Evolutionary conservation across 2,888 invertebrate genomes (phyloP).

Genomic region (Eupithecia dodoneata): DNA sequence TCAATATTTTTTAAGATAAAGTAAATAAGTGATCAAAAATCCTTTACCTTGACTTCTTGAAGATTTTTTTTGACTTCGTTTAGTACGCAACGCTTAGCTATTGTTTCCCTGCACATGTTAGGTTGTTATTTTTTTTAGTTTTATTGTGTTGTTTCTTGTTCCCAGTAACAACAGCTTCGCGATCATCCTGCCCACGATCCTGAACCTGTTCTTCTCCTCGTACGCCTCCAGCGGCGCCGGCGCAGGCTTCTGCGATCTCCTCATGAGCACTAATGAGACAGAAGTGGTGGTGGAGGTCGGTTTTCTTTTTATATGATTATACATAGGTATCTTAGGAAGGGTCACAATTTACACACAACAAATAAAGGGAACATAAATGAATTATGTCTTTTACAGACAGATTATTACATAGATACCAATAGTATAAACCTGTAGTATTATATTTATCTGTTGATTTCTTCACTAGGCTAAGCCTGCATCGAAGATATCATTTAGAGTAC

Average conservation of each 20-base stretch:
- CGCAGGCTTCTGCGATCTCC: constrained; percentile 69
- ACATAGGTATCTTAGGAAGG: too few relatives aligned
- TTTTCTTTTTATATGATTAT: not conserved
- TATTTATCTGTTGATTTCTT: too few relatives aligned
- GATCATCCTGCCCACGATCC: constrained; percentile 83
- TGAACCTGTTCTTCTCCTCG: constrained; percentile 81
- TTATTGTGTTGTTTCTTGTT: constrained; percentile 9
- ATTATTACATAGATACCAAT: too few relatives aligned
- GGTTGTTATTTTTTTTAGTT: not conserved
- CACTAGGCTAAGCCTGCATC: too few relatives aligned
- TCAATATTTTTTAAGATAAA: too few relatives aligned
- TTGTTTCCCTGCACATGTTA: not conserved
- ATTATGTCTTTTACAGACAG: too few relatives aligned
- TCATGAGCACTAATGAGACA: constrained; percentile 47
- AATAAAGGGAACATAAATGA: too few relatives aligned
- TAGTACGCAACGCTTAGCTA: not conserved
- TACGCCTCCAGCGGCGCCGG: constrained; percentile 60
- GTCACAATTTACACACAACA: too few relatives aligned
- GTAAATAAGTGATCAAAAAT: too few relatives aligned
- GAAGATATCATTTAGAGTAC: too few relatives aligned
- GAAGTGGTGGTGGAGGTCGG: constrained; percentile 1
- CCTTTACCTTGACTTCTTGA: not conserved
- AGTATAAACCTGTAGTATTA: too few relatives aligned
- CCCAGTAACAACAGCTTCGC: constrained; percentile 81
- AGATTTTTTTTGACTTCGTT: not conserved